Evolutionary conservation across 2,888 invertebrate species (phyloP), one percentile per base, ranked within the genome.

Genomic region (Thera obeliscata): DNA sequence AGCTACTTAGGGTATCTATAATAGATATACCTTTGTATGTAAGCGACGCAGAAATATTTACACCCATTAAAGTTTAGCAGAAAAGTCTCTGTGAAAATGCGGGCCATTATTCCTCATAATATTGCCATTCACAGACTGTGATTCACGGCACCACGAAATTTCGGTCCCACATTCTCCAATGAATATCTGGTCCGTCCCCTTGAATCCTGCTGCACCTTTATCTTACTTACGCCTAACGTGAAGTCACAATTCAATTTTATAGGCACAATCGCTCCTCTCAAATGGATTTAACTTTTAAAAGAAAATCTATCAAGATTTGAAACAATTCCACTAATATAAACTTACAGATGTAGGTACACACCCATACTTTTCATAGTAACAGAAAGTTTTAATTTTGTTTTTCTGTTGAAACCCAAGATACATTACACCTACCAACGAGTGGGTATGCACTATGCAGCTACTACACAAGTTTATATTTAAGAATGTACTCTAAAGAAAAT

Each of bases 181-280:
- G 67, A 71, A 66, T 75, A 72, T 64, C 61, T 61, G 61, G 59
- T 58, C 62, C 62, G 64, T 68, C 65, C 71, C 68, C 69, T 72
- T 70, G 75, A 81, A 78, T 79, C 73, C 74, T 76, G 76, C 73
- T 78, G 76, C 75, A 77, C 77, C 78, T 81, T 78, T 80, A 78
- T 84, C 82, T 83, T 78, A 73, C 71, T 74, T 77, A 77, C 78
- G 77, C 78, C 75, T 78, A 80, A 80, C 76, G 76, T 73, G 75
- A 72, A 77, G 79, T 81, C 82, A 85, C 85, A 85, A 81, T 78
- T 85, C 85, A 86, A 79, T 82, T 84, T 86, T 82, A 86, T 85
- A 79, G 83, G 73, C 58, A 84, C 83, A 80, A 86, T 86, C 83
- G 81, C 76, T 85, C 22, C 83, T 83, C 73, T 74, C 76, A 77